phyloP scores from a whole-genome alignment of 2,113 vertebrate genomes.

The Semnornis frantzii region DNA sequence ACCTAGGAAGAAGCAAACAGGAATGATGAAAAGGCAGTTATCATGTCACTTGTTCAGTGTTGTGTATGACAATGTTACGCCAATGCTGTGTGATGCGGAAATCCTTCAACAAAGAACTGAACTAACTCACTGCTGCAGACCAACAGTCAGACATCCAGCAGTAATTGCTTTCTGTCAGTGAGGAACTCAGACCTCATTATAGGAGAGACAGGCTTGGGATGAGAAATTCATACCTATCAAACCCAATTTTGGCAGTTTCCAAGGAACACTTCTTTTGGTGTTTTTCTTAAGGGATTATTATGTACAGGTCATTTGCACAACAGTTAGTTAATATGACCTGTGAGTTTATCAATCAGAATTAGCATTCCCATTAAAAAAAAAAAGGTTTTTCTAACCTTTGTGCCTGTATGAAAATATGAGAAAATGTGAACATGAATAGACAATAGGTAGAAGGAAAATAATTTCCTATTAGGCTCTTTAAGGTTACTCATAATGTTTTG shows the following conservation, averaged over 20 bases:
- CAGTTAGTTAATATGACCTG: background rate
- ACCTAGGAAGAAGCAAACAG: background rate
- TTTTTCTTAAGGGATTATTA: background rate
- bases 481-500: background rate
- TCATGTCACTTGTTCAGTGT: background rate
- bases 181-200: background rate
- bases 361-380: background rate
- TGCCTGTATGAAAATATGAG: background rate
- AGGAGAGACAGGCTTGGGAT: background rate
- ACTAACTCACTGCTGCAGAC: background rate
- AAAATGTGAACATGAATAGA: background rate
- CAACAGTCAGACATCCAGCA: background rate
- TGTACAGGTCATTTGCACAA: background rate
- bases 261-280: background rate
- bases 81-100: background rate
- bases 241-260: background rate
- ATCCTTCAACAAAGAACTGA: background rate
- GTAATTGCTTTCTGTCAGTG: conserved; percentile 13
- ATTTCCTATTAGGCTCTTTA: background rate
- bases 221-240: background rate
- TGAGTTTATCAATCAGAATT: background rate
- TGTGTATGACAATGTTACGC: background rate
- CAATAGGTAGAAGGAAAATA: background rate
- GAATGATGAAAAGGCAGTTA: background rate
- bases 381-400: background rate